Evolutionary conservation across 2,888 invertebrate genomes (phyloP), one percentile per base, ranked within the genome.

Genomic region (Diogma glabrata): DNA sequence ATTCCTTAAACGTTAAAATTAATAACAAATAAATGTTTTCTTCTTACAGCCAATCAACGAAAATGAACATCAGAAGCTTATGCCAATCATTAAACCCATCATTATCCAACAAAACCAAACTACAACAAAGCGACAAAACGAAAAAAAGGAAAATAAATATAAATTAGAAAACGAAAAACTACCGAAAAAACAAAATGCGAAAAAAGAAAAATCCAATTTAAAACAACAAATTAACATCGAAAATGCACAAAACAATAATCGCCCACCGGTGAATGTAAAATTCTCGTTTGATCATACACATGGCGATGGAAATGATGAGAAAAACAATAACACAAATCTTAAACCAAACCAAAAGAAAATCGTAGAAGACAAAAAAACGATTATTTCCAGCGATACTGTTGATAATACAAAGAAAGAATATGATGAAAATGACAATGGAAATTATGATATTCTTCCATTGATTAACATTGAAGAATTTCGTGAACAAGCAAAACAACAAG

Each of bases 371-470:
- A n/a, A 30, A n/a, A 3, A 5, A 8, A 5, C 30, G n/a, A 30
- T n/a, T n/a, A n/a, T n/a, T n/a, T n/a, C n/a, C n/a, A n/a, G n/a
- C n/a, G n/a, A n/a, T n/a, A n/a, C n/a, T n/a, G n/a, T n/a, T n/a
- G n/a, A n/a, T n/a, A n/a, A n/a, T n/a, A n/a, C n/a, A n/a, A 24
- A 46, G 1, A 22, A 48, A 33, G 20, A 20, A 20, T 16, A 22
- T 8, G 33, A 30, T n/a, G 30, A 16, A 24, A 51, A 51, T 47
- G 51, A 33, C 10, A 50, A 33, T 52, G 50, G 52, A 8, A 50
- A 51, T 24, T 53, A 53, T 40, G 53, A 53, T 38, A 22, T 46
- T 4, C 40, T 53, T 16, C 53, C 53, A 30, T 45, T 51, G 14
- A 53, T 53, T 28, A 40, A 48, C 40, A 48, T 53, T 20, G 51